Percentiles rank a stretch among this genome's conserved stretches.
phyloP scores from a whole-genome alignment of 2,888 invertebrate genomes.

The Eristalinus sepulchralis region DNA sequence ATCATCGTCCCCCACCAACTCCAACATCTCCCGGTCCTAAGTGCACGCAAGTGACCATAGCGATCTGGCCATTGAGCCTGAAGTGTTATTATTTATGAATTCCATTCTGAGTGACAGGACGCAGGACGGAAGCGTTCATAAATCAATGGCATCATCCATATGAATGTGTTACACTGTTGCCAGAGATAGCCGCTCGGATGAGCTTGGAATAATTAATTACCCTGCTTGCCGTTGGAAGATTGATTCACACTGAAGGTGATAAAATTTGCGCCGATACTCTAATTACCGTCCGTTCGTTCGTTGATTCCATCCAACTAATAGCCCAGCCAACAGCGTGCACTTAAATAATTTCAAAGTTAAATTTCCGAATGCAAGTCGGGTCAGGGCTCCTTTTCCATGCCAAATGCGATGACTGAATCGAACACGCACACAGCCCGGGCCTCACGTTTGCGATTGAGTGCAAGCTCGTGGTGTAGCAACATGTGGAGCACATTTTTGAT shows the following conservation, averaged over 20 bases:
- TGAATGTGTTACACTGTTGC: conserved; percentile 65
- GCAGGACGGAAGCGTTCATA: conserved; percentile 58
- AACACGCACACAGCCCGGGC: background rate
- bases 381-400: background rate
- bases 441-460: background rate
- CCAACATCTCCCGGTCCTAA: conserved; percentile 19
- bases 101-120: conserved; percentile 38
- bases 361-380: background rate
- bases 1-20: background rate
- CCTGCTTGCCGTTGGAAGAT: conserved; percentile 69
- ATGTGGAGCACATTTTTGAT: conserved; percentile 40
- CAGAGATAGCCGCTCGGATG: conserved; percentile 31
- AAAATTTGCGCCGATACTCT: conserved; percentile 68
- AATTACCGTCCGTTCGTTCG: conserved; percentile 18
- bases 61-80: conserved; percentile 19
- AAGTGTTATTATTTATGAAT: conserved; percentile 65
- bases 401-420: background rate
- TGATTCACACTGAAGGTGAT: conserved; percentile 78
- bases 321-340: background rate
- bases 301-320: conserved; percentile 20
- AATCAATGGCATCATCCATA: conserved; percentile 69
- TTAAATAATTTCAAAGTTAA: background rate
- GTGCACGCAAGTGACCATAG: conserved; percentile 23
- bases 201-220: conserved; percentile 67
- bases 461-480: background rate